Evolutionary conservation across 2,797 vertebrate genomes (phyloP).

Genomic region (Pterois miles): DNA sequence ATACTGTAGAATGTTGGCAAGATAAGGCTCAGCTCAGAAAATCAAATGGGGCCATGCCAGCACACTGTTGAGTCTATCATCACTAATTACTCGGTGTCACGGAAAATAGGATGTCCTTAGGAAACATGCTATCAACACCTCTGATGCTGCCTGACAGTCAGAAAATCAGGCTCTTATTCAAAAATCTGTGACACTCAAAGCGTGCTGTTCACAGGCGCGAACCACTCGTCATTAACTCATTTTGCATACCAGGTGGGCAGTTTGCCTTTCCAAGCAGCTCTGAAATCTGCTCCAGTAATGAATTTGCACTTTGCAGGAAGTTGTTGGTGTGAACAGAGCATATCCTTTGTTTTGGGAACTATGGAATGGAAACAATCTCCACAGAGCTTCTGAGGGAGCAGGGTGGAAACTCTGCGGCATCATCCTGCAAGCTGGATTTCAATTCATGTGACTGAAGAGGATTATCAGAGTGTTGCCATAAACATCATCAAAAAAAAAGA

Average conservation of each 20-base stretch:
- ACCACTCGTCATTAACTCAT: conserved; percentile 24
- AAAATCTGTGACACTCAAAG: conserved; percentile 39
- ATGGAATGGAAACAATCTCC: conserved; percentile 46
- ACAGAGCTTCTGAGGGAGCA: not conserved
- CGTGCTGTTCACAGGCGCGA: conserved; percentile 31
- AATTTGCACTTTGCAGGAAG: conserved; percentile 39
- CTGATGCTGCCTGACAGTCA: conserved; percentile 1
- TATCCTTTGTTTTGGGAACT: conserved; percentile 11
- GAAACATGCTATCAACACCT: conserved; percentile 51
- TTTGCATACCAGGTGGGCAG: conserved; percentile 27
- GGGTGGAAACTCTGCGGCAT: conserved; percentile 33
- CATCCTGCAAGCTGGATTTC: conserved; percentile 25
- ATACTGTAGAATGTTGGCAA: conserved; percentile 5
- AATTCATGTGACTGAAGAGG: conserved; percentile 51
- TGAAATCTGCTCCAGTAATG: conserved; percentile 8
- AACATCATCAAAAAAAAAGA: conserved; percentile 25
- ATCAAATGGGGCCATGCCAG: conserved; percentile 9
- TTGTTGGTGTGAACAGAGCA: conserved; percentile 19
- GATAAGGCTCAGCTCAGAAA: conserved; percentile 27
- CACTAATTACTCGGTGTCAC: conserved; percentile 55
- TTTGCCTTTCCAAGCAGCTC: conserved; percentile 15
- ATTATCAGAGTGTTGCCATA: conserved; percentile 37
- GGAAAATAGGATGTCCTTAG: conserved; percentile 49
- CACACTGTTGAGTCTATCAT: conserved; percentile 24
- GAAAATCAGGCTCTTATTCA: conserved; percentile 58